These are phyloP conservation scores for Tethya wilhelma DNA, from an alignment of 37 sponge, comb jelly and placozoan species.

Conservation along the genomic window DNA sequence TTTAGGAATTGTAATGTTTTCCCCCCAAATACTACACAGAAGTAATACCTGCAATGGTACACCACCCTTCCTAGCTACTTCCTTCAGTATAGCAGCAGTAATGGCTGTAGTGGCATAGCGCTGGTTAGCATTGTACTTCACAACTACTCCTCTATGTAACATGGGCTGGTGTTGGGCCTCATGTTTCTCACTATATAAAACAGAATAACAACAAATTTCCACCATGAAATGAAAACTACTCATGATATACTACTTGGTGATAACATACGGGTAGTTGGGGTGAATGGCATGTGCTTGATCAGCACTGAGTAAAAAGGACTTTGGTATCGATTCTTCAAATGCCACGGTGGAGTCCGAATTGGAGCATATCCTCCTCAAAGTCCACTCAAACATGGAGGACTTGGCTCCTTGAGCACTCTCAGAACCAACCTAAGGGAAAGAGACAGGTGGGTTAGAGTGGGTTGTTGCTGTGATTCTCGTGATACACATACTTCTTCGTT, in stretches of 20 bases:
- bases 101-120: constrained; percentile 95
- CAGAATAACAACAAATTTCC: not conserved
- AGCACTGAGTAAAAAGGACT: constrained; percentile 90
- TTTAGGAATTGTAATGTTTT: not conserved
- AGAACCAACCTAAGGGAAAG: constrained; percentile 75
- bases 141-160: constrained; percentile 82
- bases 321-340: constrained; percentile 86
- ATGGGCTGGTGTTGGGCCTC: constrained; percentile 80
- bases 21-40: not conserved
- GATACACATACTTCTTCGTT: constrained; percentile 87
- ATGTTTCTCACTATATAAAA: constrained; percentile 78
- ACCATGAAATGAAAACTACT: not conserved
- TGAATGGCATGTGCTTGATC: constrained; percentile 97
- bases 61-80: constrained; percentile 49
- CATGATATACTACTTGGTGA: not conserved
- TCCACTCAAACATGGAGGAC: constrained; percentile 77
- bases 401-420: constrained; percentile 92
- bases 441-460: not conserved
- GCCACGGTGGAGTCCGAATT: constrained; percentile 45
- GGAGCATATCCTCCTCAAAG: constrained; percentile 71
- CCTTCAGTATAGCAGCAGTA: constrained; percentile 78
- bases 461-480: not conserved
- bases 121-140: constrained; percentile 94
- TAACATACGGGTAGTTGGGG: constrained; percentile 87
- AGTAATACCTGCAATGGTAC: constrained; percentile 79